Conservation (phyloP, 2,888 invertebrate genomes). For the Sinohyriopsis cumingii region DNA sequence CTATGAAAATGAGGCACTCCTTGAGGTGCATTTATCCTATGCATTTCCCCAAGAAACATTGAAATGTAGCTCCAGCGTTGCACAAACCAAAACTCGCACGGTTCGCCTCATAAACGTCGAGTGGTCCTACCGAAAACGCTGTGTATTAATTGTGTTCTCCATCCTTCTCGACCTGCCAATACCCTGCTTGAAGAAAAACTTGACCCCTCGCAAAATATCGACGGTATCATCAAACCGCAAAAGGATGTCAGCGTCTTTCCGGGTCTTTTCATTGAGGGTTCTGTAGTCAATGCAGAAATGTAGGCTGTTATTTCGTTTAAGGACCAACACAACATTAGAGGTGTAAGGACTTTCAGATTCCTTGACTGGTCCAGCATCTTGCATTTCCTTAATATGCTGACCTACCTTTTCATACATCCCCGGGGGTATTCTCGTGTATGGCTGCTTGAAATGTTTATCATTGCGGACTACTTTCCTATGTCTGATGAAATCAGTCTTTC, state of each 20-base stretch:
- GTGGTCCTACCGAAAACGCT: neutral
- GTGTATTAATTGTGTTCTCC: neutral
- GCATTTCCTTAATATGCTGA: slow-evolving; percentile 16
- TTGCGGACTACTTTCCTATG: no score
- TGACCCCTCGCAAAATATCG: neutral
- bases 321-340: slow-evolving; percentile 25
- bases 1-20: no score
- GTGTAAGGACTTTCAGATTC: slow-evolving; percentile 15
- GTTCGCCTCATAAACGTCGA: no score
- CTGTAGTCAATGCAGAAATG: neutral
- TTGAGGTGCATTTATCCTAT: no score
- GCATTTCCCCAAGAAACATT: no score
- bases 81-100: no score
- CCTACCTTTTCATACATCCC: slow-evolving; percentile 16
- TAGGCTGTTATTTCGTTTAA: slow-evolving; percentile 12
- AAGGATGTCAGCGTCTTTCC: neutral
- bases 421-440: slow-evolving; percentile 12
- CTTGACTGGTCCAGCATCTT: slow-evolving; percentile 7
- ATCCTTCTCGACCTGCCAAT: neutral
- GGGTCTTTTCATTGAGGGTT: neutral
- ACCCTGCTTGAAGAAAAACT: neutral
- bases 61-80: no score
- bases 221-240: neutral
- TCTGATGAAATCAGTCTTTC: no score
- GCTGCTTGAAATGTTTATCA: no score